Evolutionary conservation across 2,797 vertebrate genomes (phyloP).

Genomic region (Bradypodion ventrale): DNA sequence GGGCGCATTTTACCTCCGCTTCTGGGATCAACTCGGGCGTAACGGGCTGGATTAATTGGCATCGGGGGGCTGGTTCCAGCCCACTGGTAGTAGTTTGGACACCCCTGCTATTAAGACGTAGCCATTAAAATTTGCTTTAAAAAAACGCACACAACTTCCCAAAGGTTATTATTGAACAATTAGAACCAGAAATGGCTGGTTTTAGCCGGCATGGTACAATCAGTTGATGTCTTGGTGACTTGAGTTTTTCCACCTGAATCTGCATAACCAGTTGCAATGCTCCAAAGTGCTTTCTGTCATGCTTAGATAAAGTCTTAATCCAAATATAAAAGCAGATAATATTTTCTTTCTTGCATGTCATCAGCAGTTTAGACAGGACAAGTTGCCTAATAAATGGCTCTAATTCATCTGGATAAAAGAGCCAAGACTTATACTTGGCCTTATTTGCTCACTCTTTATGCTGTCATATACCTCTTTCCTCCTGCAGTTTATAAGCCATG

Average conservation of each 20-base stretch:
- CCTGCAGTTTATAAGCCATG: conserved; percentile 7
- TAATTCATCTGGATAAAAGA: conserved; percentile 22
- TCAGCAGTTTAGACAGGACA: not conserved
- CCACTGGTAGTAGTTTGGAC: too few relatives aligned
- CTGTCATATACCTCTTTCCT: conserved; percentile 32
- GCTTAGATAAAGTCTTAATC: conserved; percentile 19
- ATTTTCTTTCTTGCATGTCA: conserved; percentile 15
- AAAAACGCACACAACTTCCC: not conserved
- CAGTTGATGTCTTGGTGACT: not conserved
- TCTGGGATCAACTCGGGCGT: too few relatives aligned
- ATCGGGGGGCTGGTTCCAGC: too few relatives aligned
- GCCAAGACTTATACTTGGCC: not conserved
- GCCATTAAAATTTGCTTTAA: conserved; percentile 14
- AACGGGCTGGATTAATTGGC: too few relatives aligned
- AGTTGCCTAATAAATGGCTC: conserved; percentile 27
- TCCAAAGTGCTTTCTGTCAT: not conserved
- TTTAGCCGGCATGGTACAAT: not conserved
- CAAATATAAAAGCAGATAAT: conserved; percentile 35
- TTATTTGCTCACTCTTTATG: conserved; percentile 35
- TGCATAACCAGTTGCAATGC: not conserved
- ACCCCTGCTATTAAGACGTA: conserved; percentile 50
- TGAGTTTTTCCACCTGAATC: not conserved
- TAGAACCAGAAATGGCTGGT: conserved; percentile 1
- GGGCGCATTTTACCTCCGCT: too few relatives aligned
- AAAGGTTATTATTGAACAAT: not conserved